A percentile compares a stretch with the other conserved stretches of the same genome.
These are phyloP conservation scores for Parauchenoglanis punctatus DNA, from an alignment of 2,797 vertebrate species.

Conservation along the genomic window DNA sequence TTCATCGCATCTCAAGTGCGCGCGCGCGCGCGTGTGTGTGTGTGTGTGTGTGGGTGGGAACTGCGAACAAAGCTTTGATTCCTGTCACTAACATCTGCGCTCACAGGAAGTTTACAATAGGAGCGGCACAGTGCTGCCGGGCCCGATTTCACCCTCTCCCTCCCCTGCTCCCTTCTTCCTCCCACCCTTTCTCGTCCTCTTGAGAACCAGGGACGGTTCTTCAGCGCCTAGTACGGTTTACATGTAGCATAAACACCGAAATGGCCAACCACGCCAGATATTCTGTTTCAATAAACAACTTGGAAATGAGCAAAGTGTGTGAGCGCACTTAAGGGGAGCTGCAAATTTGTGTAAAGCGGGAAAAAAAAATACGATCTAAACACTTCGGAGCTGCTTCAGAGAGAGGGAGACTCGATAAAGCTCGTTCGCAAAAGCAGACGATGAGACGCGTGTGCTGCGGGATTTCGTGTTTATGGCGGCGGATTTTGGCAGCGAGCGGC, in stretches of 20 bases:
- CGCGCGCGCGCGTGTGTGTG: constrained; percentile 8
- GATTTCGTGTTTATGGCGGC: constrained; percentile 59
- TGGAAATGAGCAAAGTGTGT: constrained; percentile 30
- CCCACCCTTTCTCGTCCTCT: constrained; percentile 68
- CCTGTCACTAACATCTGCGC: constrained; percentile 76
- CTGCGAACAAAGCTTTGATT: constrained; percentile 69
- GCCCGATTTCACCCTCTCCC: constrained; percentile 13
- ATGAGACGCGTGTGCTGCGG: constrained; percentile 20
- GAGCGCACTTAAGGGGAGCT: background rate
- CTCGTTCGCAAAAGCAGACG: constrained; percentile 32
- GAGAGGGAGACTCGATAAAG: constrained; percentile 3
- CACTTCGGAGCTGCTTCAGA: constrained; percentile 11
- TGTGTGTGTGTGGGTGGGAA: constrained; percentile 66
- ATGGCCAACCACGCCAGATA: constrained; percentile 66
- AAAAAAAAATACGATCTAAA: background rate
- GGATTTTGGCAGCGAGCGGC: constrained; percentile 58
- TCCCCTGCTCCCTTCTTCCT: constrained; percentile 9
- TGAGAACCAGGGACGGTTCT: constrained; percentile 61
- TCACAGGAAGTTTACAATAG: constrained; percentile 79
- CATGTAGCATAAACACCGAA: constrained; percentile 74
- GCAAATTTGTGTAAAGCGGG: background rate
- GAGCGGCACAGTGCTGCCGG: constrained; percentile 47
- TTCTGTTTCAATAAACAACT: constrained; percentile 64
- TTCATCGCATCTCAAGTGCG: background rate
- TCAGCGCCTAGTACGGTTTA: constrained; percentile 73